Evolutionary conservation across 1,140 invertebrate species (phyloP).

Genomic region (Dinoponera quadriceps): DNA sequence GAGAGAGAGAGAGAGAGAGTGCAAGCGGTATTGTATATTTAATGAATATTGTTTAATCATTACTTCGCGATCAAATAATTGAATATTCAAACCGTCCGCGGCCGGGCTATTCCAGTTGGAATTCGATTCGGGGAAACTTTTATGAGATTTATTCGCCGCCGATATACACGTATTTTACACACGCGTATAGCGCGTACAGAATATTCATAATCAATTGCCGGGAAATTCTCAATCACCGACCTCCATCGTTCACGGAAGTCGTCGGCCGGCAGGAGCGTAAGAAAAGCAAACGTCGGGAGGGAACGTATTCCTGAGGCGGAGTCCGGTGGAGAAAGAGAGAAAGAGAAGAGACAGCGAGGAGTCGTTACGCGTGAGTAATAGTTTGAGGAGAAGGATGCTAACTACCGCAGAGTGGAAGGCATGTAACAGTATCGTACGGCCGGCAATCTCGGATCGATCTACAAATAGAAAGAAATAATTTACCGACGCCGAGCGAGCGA

Average conservation of each 20-base stretch:
- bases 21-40: conserved; percentile 11
- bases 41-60: conserved; percentile 49
- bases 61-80: conserved; percentile 29
- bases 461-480: conserved; percentile 61
- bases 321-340: neutral
- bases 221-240: neutral
- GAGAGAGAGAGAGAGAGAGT: too few relatives aligned
- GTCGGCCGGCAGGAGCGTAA: neutral
- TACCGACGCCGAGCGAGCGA: conserved; percentile 28
- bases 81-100: conserved; percentile 28
- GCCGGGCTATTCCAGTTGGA: neutral
- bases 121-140: neutral
- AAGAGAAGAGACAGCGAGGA: too few relatives aligned
- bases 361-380: conserved; percentile 39
- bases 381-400: conserved; percentile 44
- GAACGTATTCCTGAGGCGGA: conserved; percentile 3
- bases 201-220: conserved; percentile 23
- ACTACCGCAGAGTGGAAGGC: neutral
- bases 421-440: conserved; percentile 32
- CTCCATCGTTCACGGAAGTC: neutral
- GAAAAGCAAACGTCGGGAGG: neutral
- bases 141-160: neutral
- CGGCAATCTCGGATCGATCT: conserved; percentile 52
- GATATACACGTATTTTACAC: conserved; percentile 13
- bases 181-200: neutral